These are phyloP conservation scores for Smutsia temminckii DNA, from an alignment of 2,797 vertebrate genomes.

Conservation along the genomic window DNA sequence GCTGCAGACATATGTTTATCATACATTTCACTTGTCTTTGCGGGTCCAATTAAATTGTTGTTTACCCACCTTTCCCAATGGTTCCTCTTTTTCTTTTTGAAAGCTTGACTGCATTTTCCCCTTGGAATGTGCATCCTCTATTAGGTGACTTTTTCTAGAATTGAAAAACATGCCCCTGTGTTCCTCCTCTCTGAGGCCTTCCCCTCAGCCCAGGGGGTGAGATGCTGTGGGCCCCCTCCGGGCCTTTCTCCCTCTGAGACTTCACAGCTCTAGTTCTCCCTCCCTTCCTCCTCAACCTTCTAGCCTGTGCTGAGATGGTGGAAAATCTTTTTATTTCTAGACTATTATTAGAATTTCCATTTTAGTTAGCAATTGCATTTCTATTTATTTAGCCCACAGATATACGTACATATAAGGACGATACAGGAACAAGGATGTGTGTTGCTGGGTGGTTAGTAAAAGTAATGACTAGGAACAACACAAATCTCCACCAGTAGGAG, in stretches of 20 bases:
- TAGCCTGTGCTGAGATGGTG: not conserved
- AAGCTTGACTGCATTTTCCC: not conserved
- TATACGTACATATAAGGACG: not conserved
- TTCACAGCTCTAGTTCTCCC: rapidly evolving
- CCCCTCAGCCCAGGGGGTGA: rapidly evolving
- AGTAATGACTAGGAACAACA: not conserved
- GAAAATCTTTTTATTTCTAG: not conserved
- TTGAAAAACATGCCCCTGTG: rapidly evolving
- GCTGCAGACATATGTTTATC: rapidly evolving
- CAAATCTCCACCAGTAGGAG: not conserved
- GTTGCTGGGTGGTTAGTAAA: rapidly evolving
- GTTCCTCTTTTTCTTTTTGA: not conserved
- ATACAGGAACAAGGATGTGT: rapidly evolving
- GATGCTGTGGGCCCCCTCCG: rapidly evolving
- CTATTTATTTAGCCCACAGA: not conserved
- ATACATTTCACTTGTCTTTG: rapidly evolving
- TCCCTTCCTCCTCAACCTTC: no score
- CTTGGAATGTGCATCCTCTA: rapidly evolving
- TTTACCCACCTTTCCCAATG: rapidly evolving
- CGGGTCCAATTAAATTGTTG: no score
- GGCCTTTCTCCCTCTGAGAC: not conserved
- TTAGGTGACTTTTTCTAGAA: not conserved
- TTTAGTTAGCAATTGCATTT: not conserved
- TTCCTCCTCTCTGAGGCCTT: rapidly evolving
- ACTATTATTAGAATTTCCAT: not conserved